These are phyloP conservation scores for Halocaridina rubra DNA, from an alignment of 2,888 invertebrate species.

Conservation along the genomic window DNA sequence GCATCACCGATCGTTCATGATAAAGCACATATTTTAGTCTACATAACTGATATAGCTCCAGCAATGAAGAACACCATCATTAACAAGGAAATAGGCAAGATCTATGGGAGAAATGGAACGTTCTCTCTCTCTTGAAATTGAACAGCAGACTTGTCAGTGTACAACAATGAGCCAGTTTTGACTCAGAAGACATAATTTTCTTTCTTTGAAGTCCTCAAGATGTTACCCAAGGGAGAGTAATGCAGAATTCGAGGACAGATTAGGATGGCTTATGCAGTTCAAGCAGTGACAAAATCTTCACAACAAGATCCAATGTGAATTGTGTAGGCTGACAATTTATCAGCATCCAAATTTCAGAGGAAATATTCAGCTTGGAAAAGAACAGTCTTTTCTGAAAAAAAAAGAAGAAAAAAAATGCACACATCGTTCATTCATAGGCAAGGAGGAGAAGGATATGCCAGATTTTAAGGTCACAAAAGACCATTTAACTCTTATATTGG, in stretches of 20 bases:
- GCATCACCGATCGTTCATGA: not conserved
- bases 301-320: not conserved
- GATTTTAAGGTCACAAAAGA: not conserved
- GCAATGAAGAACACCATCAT: not conserved
- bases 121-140: not conserved
- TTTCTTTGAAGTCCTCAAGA: not conserved
- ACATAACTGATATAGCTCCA: not conserved
- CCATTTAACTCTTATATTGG: not conserved
- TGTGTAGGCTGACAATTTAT: not conserved
- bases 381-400: not conserved
- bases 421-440: not conserved
- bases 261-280: not conserved
- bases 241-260: not conserved
- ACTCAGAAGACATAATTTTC: not conserved
- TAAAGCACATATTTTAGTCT: not conserved
- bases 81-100: not conserved
- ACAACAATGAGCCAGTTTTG: not conserved
- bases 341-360: not conserved
- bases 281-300: not conserved
- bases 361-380: not conserved
- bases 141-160: not conserved
- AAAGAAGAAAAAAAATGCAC: not conserved
- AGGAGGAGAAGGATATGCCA: no score
- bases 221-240: not conserved
- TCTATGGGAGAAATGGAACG: not conserved